Percentiles rank a stretch among this genome's conserved stretches.
phyloP scores from a whole-genome alignment of 2,113 vertebrate species.

The Gymnobelideus leadbeateri region DNA sequence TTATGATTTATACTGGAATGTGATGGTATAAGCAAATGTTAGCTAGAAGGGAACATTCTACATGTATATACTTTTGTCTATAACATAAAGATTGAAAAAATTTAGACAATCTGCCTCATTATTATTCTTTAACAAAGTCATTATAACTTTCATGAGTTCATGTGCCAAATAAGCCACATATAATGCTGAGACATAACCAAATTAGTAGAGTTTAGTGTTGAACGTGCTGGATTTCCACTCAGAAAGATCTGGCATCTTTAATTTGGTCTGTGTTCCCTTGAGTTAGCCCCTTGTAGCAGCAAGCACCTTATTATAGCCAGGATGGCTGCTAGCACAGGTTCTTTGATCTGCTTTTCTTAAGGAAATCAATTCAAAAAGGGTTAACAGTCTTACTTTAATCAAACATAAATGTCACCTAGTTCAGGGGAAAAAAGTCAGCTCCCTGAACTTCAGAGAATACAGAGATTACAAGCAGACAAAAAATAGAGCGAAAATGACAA shows the following conservation, averaged over 20 bases:
- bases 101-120: neutral
- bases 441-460: too few species aligned
- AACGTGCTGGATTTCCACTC: neutral
- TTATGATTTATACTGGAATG: neutral
- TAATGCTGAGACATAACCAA: neutral
- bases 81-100: neutral
- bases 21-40: neutral
- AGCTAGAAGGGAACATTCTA: neutral
- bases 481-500: too few species aligned
- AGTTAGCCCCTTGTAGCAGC: neutral
- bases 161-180: neutral
- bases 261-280: neutral
- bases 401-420: too few species aligned
- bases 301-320: too few species aligned
- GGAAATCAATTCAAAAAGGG: too few species aligned
- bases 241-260: neutral
- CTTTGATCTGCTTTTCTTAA: too few species aligned
- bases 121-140: neutral
- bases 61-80: neutral
- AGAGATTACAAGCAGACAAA: too few species aligned
- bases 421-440: too few species aligned
- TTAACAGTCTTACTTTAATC: too few species aligned
- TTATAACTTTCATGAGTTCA: neutral
- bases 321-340: too few species aligned
- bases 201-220: neutral